Evolutionary conservation across 2,113 vertebrate genomes (phyloP).

Genomic region (Pterocles burchelli): DNA sequence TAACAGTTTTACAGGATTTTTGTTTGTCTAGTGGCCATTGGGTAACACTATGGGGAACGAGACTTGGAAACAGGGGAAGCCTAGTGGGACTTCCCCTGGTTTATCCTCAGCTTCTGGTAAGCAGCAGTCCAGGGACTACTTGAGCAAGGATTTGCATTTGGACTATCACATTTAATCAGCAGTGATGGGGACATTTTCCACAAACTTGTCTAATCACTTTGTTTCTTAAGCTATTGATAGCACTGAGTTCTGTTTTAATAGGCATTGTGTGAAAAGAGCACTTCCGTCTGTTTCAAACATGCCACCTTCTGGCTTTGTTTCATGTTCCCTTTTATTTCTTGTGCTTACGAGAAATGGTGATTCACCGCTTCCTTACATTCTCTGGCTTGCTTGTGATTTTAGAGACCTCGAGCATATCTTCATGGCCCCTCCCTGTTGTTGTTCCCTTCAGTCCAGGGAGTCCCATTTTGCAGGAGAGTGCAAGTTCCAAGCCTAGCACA

Average conservation of each 20-base stretch:
- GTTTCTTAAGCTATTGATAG: not conserved
- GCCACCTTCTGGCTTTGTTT: slow-evolving; percentile 12
- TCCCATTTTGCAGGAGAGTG: not conserved
- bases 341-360: not conserved
- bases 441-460: not conserved
- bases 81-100: not conserved
- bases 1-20: not conserved
- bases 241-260: not conserved
- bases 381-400: not conserved
- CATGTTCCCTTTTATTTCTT: not conserved
- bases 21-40: not conserved
- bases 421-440: not conserved
- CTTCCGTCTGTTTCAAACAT: not conserved
- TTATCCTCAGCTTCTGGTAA: not conserved
- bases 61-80: not conserved
- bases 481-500: not conserved
- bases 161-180: not conserved
- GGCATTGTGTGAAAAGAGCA: not conserved
- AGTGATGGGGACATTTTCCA: not conserved
- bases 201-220: not conserved
- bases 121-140: not conserved
- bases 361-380: slow-evolving; percentile 29
- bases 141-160: not conserved
- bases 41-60: not conserved
- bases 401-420: not conserved